Evolutionary conservation across 2,797 vertebrate genomes (phyloP), one percentile per base, ranked within the genome.

Genomic region (Anabas testudineus): DNA sequence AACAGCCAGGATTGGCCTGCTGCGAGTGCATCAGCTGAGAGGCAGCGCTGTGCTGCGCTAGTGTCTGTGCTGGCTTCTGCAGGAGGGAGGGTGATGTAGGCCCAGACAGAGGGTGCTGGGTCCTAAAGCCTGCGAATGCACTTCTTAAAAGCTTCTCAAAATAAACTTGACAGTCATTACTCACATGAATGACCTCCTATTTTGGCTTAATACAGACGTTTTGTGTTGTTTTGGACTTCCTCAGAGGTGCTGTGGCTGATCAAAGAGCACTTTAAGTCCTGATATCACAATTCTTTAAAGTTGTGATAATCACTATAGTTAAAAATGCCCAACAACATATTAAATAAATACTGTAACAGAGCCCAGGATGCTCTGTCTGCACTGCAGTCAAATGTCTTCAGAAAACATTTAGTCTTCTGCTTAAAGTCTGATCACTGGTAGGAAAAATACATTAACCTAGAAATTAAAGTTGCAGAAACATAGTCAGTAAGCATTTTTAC

Each of bases 11-110:
- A 75, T 74, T 16, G 43, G 65, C 79, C 66, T 81, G 83, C 72
- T 84, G 82, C 37, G 68, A 84, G 82, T 36, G 79, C 94, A 91
- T 95, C 95, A 94, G 94, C 94, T 89, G 95, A 94, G 94, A 32
- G 62, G 92, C 88, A 91, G 91, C 93, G 94, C 93, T 96, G 96
- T 95, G 90, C 95, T 94, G 96, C 94, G 94, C 95, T 93, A 94
- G 92, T 88, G 95, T 95, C 90, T 94, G 94, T 80, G 73, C 87
- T 91, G 93, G 80, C 88, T 91, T 83, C 92, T 95, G 95, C 93
- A 93, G 94, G 91, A 83, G 85, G 87, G 81, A 54, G 83, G 93
- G 90, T 59, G 75, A 57, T 55, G 21, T 87, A 66, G 86, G 80
- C 81, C 81, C 80, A 73, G 63, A 57, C 76, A 58, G 76, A 37